Percentiles rank a stretch among this genome's conserved stretches.
These are phyloP conservation scores for Gambusia holbrooki DNA, from an alignment of 2,113 vertebrate genomes.

Conservation along the genomic window DNA sequence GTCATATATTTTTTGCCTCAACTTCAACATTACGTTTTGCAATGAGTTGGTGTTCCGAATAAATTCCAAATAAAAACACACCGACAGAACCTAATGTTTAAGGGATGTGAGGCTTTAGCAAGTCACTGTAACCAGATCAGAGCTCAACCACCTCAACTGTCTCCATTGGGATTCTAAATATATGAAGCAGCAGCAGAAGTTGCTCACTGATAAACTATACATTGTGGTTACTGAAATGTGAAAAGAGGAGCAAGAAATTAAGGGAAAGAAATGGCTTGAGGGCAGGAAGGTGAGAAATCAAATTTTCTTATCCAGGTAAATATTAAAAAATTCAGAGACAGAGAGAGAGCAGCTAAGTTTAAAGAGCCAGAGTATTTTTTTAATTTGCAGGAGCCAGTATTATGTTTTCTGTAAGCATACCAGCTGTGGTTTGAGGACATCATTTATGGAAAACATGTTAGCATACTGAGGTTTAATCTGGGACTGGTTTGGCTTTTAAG, in stretches of 20 bases:
- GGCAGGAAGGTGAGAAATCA: not conserved
- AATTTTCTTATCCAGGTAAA: not conserved
- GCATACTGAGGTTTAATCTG: constrained; percentile 31
- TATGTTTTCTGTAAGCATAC: constrained; percentile 8
- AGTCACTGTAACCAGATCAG: constrained; percentile 9
- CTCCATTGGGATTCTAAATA: constrained; percentile 13
- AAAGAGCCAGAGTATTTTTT: not conserved
- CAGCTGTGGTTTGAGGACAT: constrained; percentile 18
- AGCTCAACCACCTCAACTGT: constrained; percentile 11
- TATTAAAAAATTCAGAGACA: constrained; percentile 3
- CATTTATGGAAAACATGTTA: constrained; percentile 29
- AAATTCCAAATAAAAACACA: not conserved
- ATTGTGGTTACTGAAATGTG: constrained; percentile 5
- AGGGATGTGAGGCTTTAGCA: not conserved
- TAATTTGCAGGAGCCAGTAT: not conserved
- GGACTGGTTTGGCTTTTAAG: constrained; percentile 4
- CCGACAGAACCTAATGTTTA: not conserved
- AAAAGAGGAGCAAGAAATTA: not conserved
- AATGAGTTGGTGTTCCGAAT: not conserved
- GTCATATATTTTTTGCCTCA: not conserved
- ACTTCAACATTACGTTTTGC: not conserved
- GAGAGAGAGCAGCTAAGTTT: not conserved
- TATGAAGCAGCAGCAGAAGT: not conserved
- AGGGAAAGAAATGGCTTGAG: not conserved
- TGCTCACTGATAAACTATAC: constrained; percentile 4